These are phyloP conservation scores for Florisuga fusca DNA, from an alignment of 2,797 vertebrate genomes.

Conservation along the genomic window DNA sequence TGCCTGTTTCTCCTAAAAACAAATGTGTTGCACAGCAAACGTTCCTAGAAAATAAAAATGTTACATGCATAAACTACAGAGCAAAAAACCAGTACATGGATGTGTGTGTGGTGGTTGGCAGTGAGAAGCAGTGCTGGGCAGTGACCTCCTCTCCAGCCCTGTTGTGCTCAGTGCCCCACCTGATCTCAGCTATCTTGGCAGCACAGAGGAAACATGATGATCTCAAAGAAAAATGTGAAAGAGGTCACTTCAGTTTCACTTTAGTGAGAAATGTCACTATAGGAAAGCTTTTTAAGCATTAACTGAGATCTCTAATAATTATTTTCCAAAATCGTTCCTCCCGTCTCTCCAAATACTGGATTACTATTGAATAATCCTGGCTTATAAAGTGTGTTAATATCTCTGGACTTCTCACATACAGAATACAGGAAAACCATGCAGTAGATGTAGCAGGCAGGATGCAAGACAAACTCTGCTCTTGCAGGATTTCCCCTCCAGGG, in stretches of 20 bases:
- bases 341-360: background rate
- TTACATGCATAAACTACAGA: fast-evolving
- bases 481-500: background rate
- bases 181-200: background rate
- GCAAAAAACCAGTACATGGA: background rate
- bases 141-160: background rate
- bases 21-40: background rate
- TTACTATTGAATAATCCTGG: background rate
- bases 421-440: background rate
- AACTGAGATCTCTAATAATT: background rate
- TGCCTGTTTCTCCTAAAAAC: background rate
- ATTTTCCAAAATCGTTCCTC: background rate
- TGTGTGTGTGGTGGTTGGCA: fast-evolving
- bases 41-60: constrained; percentile 41
- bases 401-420: background rate
- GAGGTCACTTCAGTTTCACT: background rate
- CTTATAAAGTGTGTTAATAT: background rate
- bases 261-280: background rate
- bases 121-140: background rate
- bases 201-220: background rate
- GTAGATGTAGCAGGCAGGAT: background rate
- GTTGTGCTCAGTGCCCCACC: background rate
- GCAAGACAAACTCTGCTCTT: background rate
- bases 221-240: constrained; percentile 15
- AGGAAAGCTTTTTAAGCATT: background rate